Base-by-base conservation (phyloP, 2,797 vertebrate genomes). In the Sparus aurata region DNA sequence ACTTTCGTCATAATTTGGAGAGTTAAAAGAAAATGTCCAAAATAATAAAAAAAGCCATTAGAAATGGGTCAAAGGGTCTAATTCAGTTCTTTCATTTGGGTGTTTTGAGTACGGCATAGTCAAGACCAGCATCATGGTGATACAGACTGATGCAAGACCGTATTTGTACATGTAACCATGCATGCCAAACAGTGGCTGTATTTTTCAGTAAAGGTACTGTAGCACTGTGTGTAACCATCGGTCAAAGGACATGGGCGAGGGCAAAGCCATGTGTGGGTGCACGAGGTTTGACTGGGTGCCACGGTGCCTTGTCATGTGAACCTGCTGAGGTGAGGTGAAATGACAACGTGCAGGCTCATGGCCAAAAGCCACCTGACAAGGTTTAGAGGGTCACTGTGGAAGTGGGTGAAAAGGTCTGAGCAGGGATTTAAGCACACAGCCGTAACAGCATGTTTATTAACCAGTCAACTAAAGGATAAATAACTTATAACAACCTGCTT, bases 231-330 rank as follows among this genome's bases (percentile, higher is more conserved):
- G 59, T 69, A 73, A 80, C 77, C 78, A 62, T 71, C 38, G 66
- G 84, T 69, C 53, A 80, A 3, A 86, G 77, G 78, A 73, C 67
- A 81, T 45, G 2, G 30, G 76, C 54, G 38, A 73, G 70, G 62
- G 62, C 81, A 38, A 76, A 57, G 12, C 18, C 55, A 57, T 20
- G 41, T 53, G 64, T 47, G 30, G 27, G 46, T 54, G 10, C 22
- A 62, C 4, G 12, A 69, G 3, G 62, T 75, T 62, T 75, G 67
- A 75, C 50, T 12, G 1, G 17, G n/a, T 67, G 80, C 63, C 79
- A 55, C 0, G 0, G 23, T 75, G 79, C 73, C 81, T 58, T 58
- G 47, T 74, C 69, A 55, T 64, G 73, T 87, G 75, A 80, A 64
- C 66, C 67, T 65, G 67, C 8, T 63, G 25, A 57, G 71, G 46